Percentiles rank a stretch among this genome's conserved stretches.
Evolutionary conservation across 64 coral and sea anemone species (phyloP).

Genomic region (Dendronephthya gigantea): DNA sequence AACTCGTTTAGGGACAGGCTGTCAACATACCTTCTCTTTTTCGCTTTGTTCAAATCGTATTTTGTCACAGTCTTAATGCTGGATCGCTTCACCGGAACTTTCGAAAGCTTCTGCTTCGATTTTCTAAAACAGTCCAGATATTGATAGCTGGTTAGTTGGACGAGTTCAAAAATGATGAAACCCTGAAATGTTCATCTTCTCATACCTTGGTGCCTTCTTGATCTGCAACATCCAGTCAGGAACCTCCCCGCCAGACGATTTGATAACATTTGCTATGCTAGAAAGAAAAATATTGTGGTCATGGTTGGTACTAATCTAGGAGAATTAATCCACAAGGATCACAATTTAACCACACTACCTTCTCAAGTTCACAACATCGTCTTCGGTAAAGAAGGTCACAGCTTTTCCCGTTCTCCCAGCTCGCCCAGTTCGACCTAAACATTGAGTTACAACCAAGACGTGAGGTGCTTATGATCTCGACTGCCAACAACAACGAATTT

Average conservation of each 20-base stretch:
- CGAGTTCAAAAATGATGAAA: too few species aligned
- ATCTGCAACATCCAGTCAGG: constrained; percentile 95
- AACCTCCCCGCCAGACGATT: constrained; percentile 72
- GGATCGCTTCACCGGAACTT: constrained; percentile 37
- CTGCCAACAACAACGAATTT: too few species aligned
- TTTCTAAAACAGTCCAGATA: constrained; percentile 23
- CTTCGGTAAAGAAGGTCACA: constrained; percentile 87
- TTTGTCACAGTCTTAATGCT: constrained; percentile 62
- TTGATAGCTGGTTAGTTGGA: not conserved
- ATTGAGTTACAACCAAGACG: not conserved
- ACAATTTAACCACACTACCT: constrained; percentile 28
- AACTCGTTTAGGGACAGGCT: not conserved
- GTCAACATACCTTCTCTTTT: constrained; percentile 43
- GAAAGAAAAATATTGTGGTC: not conserved
- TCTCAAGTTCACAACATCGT: constrained; percentile 68
- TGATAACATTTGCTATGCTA: constrained; percentile 97
- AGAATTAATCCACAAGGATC: not conserved
- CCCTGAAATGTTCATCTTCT: too few species aligned
- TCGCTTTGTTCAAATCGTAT: constrained; percentile 52
- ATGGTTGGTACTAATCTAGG: not conserved
- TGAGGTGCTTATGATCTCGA: not conserved
- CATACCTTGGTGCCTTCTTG: constrained; percentile 68
- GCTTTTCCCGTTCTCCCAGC: constrained; percentile 84
- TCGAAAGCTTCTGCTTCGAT: constrained; percentile 30
- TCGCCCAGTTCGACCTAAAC: constrained; percentile 74